These are phyloP conservation scores for Cheirogaleus medius DNA, from an alignment of 2,113 vertebrate genomes.

Conservation along the genomic window DNA sequence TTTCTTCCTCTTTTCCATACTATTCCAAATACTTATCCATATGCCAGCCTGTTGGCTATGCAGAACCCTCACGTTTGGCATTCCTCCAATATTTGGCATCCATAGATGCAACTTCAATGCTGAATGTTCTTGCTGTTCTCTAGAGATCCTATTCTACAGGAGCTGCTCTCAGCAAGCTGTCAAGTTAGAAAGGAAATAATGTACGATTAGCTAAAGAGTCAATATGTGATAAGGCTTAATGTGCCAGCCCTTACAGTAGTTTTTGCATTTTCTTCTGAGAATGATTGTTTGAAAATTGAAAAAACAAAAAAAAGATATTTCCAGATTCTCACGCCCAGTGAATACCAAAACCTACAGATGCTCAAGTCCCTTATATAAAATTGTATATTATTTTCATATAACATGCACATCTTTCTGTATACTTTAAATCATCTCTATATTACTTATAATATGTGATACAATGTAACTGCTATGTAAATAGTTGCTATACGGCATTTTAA, in stretches of 20 bases:
- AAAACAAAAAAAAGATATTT: background rate
- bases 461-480: background rate
- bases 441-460: background rate
- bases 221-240: background rate
- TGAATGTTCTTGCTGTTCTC: background rate
- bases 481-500: background rate
- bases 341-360: background rate
- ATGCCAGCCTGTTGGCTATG: background rate
- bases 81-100: background rate
- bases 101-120: background rate
- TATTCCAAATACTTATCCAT: background rate
- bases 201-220: conserved; percentile 39
- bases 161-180: conserved; percentile 31
- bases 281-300: background rate
- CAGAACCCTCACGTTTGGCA: accelerated
- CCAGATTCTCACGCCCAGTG: background rate
- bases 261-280: background rate
- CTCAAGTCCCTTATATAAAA: background rate
- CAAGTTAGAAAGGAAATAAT: conserved; percentile 10
- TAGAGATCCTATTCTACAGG: background rate
- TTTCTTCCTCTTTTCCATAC: background rate
- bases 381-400: background rate
- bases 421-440: background rate
- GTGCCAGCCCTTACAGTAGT: background rate
- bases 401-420: background rate